Evolutionary conservation across 2,113 vertebrate species (phyloP), one percentile per base, ranked within the genome.

Genomic region (Malurus cyaneus): DNA sequence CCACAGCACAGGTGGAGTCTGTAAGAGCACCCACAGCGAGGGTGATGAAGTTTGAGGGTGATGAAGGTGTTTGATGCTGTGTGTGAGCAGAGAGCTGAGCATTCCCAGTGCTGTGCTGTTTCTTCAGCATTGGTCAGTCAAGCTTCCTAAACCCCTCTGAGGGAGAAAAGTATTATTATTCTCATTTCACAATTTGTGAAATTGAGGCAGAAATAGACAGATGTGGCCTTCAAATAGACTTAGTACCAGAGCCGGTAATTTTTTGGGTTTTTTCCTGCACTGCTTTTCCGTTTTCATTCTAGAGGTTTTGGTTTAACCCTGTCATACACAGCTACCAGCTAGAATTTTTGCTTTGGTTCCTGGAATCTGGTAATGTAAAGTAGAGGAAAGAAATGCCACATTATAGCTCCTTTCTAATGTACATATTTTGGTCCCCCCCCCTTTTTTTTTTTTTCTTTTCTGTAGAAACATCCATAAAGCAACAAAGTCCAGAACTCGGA

Each of bases 401-500:
- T 74, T 34, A 46, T 21, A 72, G 5, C 13, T 34, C 8, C 2
- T 59, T 72, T 54, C 8, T 61, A 52, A 50, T 65, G 13, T 25
- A 8, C 12, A 11, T 39, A 11, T 39, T 39, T 39, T 39, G 39
- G 39, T 39, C 39, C 39, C 39, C 39, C 39, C 39, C 39, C 39
- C 39, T 39, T 39, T 39, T 19, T 15, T 16, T 44, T 29, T 34
- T 80, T 70, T 47, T 8, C 16, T 83, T 60, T 73, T 80, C 26
- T 80, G 23, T 64, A 96, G 96, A 93, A 94, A 86, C 80, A 36
- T 96, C 93, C 72, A 53, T 73, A 72, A 98, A 98, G 89, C 85
- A 97, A 41, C 98, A 97, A 74, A 96, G 97, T 59, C 97, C 96
- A 85, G 98, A 96, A 89, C 86, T 98, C 88, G 98, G 98, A 96